Evolutionary conservation across 2,113 vertebrate genomes (phyloP).

Genomic region (Willisornis vidua): DNA sequence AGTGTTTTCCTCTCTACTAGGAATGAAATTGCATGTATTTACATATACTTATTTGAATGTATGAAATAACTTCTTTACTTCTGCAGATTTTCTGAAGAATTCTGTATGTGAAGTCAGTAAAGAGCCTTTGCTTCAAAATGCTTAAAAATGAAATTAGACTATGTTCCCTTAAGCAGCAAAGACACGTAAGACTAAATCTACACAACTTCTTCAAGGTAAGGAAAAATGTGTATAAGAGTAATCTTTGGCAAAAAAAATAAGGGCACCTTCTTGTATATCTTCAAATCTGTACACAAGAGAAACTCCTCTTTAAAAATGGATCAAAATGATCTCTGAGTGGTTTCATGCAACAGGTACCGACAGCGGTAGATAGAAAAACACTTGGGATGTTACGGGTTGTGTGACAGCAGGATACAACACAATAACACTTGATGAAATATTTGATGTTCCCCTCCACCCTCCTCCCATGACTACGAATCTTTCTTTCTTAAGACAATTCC

Average conservation of each 20-base stretch:
- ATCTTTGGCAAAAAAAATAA: conserved; percentile 84
- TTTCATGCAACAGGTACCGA: background rate
- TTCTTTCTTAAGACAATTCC: conserved; percentile 25
- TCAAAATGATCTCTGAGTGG: background rate
- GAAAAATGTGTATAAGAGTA: conserved; percentile 21
- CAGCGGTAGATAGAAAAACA: background rate
- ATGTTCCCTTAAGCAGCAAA: conserved; percentile 47
- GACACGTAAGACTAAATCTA: conserved; percentile 56
- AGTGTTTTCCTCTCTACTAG: background rate
- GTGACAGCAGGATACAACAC: conserved; percentile 16
- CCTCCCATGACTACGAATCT: background rate
- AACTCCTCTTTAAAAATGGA: conserved; percentile 21
- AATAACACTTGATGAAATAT: conserved; percentile 16
- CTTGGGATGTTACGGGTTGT: background rate
- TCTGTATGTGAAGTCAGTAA: background rate
- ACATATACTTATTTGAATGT: background rate
- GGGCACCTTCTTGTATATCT: conserved; percentile 56
- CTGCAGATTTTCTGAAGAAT: conserved; percentile 16
- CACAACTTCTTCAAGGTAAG: conserved; percentile 37
- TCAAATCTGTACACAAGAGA: conserved; percentile 25
- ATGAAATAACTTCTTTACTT: background rate
- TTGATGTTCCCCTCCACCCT: background rate
- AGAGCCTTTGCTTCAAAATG: background rate
- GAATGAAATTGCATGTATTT: background rate
- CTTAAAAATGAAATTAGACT: conserved; percentile 29